Base-by-base conservation (phyloP, 2,797 vertebrate species). In the Craterocephalus amniculus region DNA sequence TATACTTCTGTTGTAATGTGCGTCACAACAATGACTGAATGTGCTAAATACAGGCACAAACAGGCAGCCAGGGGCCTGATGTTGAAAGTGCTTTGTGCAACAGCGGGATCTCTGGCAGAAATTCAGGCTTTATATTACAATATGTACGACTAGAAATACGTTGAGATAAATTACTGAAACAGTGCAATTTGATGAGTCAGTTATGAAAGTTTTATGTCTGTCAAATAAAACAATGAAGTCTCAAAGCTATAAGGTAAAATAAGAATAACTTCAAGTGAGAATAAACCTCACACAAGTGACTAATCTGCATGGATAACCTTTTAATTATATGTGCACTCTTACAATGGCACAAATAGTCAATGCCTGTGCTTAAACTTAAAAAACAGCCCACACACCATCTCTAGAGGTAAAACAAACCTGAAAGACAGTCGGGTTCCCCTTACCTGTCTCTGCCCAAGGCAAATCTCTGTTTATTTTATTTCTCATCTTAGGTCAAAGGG, bases 391-490 rank as follows among this genome's bases (percentile, higher is more conserved):
- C 8, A 64, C n/a, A 22, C 36, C 54, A 5, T 55, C 38, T 26
- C 20, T 10, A 48, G 24, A 54, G 63, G 18, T 10, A 29, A 49
- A 56, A 51, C 20, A 54, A 13, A 65, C 36, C 43, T 54, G 26
- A 43, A 61, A 51, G 48, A 51, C 27, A 26, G 60, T 35, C 26
- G 54, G 38, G 69, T 70, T 74, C 49, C 54, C n/a, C 60, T 54
- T 80, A 35, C 68, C 63, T 40, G 70, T 13, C 35, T 72, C 74
- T 22, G 38, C 79, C 81, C 2, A 10, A 65, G 74, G 78, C 70
- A 72, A 68, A 72, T 75, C 2, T 68, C 18, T 72, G 51, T 45
- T 84, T 76, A 69, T 66, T 79, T 83, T 55, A 69, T 74, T 63
- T 54, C 40, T 69, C 57, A 24, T 70, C 34, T 79, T 6, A 60